Conservation (phyloP, 2,113 vertebrate genomes). For the Hippopotamus amphibius region DNA sequence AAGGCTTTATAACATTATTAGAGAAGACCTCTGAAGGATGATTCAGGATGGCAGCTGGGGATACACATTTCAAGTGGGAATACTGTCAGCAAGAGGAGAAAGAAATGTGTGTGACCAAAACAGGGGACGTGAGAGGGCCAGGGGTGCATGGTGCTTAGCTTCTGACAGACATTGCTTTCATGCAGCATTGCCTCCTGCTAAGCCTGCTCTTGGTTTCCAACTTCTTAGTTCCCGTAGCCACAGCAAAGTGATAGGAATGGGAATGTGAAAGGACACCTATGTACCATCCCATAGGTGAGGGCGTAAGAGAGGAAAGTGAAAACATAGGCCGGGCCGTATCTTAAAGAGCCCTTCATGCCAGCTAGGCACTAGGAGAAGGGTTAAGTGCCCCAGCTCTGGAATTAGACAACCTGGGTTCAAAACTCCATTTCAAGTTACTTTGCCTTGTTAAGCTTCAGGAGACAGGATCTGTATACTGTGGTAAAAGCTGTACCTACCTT, state of each 20-base stretch:
- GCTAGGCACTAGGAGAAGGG: no score
- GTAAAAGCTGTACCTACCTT: no score
- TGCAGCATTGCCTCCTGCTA: background rate
- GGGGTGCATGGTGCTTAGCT: background rate
- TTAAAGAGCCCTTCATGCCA: background rate
- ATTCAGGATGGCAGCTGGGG: background rate
- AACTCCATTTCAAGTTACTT: background rate
- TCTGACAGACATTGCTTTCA: accelerated
- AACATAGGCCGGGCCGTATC: background rate
- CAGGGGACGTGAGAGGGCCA: background rate
- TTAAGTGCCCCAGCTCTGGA: background rate
- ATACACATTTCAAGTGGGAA: background rate
- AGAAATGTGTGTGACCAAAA: background rate
- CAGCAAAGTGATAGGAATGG: background rate
- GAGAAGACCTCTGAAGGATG: no score
- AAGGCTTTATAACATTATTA: background rate
- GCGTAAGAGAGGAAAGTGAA: background rate
- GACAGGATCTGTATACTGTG: background rate
- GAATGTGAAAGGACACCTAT: background rate
- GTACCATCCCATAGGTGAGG: background rate
- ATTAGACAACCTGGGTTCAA: background rate
- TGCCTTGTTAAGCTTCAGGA: background rate
- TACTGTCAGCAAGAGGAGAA: background rate
- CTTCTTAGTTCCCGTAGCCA: background rate
- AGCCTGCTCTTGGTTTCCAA: background rate